phyloP scores from a whole-genome alignment of 2,888 invertebrate genomes.

The Limnephilus lunatus region DNA sequence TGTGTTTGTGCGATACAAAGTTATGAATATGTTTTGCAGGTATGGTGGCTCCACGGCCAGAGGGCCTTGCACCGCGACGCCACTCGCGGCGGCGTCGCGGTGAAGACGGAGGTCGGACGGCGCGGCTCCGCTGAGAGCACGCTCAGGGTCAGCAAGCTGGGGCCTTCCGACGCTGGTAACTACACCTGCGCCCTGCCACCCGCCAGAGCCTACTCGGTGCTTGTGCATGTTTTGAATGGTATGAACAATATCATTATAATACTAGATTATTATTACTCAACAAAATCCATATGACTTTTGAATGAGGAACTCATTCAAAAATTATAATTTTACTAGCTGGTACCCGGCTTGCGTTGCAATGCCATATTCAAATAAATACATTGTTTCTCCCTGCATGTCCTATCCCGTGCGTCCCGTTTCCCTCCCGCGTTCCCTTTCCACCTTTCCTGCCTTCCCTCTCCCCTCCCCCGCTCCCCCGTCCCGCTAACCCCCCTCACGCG shows the following conservation, averaged over 20 bases:
- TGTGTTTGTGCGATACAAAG: slow-evolving; percentile 64
- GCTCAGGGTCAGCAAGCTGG: slow-evolving; percentile 74
- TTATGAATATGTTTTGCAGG: background rate
- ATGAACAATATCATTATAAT: slow-evolving; percentile 65
- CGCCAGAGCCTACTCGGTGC: slow-evolving; percentile 81
- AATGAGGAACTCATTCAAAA: too few species aligned
- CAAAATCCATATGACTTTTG: too few species aligned
- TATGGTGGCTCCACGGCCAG: slow-evolving; percentile 80
- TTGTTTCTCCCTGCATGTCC: too few species aligned
- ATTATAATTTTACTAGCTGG: too few species aligned
- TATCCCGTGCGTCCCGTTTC: too few species aligned
- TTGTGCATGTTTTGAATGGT: slow-evolving; percentile 85
- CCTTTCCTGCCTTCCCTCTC: too few species aligned
- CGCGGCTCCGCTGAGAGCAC: slow-evolving; percentile 75
- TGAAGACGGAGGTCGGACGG: slow-evolving; percentile 74
- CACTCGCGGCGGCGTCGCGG: slow-evolving; percentile 81
- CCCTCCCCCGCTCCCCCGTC: too few species aligned
- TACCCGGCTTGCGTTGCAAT: too few species aligned
- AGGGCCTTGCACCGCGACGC: slow-evolving; percentile 77
- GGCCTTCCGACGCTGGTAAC: slow-evolving; percentile 81
- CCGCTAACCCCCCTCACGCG: too few species aligned
- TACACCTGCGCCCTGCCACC: slow-evolving; percentile 84
- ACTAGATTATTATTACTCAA: too few species aligned
- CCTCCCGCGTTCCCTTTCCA: too few species aligned
- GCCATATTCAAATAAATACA: too few species aligned